Evolutionary conservation across 2,888 invertebrate species (phyloP), one percentile per base, ranked within the genome.

Genomic region (Drosophila maculinotata): DNA sequence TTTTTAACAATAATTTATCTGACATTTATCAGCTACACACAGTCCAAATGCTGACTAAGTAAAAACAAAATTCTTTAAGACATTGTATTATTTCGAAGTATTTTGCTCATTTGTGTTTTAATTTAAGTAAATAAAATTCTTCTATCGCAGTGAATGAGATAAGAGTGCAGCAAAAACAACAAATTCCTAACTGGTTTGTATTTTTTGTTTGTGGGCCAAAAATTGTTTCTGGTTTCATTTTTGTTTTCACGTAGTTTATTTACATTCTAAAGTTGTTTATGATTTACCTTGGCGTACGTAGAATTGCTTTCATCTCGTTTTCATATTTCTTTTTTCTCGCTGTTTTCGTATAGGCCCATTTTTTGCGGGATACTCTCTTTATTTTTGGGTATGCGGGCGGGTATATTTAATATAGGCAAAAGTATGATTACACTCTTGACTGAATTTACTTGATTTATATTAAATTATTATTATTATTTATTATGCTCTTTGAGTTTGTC

Each of bases 211-310:
- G 41, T 28, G 2, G 8, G 15, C 9, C 26, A 6, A 30, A n/a
- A 42, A 15, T 36, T 52, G 28, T 38, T 39, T 45, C 31, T 48
- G 33, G 15, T 54, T 35, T 33, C 9, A 25, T 42, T 64, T 67
- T 38, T 36, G 20, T 44, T 25, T 20, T 14, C 53, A 44, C 25
- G 10, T 48, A 42, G 39, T 65, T 72, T 76, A 65, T 76, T 72
- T 69, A 60, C 44, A 63, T 56, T 54, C 14, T 26, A 30, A 23
- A 66, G 47, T 58, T 73, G 57, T 66, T 66, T 66, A 66, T 53
- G 41, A 49, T 58, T 49, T 25, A 23, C 26, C 26, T 53, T 51
- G 48, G 25, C 26, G 44, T 26, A 44, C 14, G 14, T 38, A 33
- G 44, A 42, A 52, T 36, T 49, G 45, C 51, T 69, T 66, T 70